These are phyloP conservation scores for Seladonia tumulorum DNA, from an alignment of 2,888 invertebrate species.

Conservation along the genomic window DNA sequence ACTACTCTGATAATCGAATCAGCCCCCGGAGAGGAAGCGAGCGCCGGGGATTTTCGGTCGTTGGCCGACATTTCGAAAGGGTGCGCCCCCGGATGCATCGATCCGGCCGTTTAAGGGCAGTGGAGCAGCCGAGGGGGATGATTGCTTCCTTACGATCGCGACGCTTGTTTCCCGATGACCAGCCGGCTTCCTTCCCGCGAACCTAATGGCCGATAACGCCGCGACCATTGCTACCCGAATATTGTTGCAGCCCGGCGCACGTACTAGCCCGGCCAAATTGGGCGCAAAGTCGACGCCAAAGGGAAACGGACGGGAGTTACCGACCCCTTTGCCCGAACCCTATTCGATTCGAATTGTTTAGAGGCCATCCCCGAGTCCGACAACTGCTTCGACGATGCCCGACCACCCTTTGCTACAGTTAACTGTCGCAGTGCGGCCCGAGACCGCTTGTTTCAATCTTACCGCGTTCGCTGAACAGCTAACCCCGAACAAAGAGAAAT, in stretches of 20 bases:
- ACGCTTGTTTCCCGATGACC: slow-evolving; percentile 55
- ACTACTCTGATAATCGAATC: slow-evolving; percentile 41
- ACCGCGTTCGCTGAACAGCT: background rate
- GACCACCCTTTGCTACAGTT: background rate
- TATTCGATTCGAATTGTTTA: background rate
- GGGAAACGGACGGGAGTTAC: background rate
- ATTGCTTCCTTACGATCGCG: slow-evolving; percentile 60
- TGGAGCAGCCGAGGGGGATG: slow-evolving; percentile 53
- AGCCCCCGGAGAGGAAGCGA: slow-evolving; percentile 12
- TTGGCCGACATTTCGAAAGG: slow-evolving; percentile 65
- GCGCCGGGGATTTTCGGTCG: slow-evolving; percentile 52
- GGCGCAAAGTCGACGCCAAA: slow-evolving; percentile 6
- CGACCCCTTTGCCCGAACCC: background rate
- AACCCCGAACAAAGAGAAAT: background rate
- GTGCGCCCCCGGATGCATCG: slow-evolving; percentile 54
- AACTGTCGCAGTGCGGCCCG: background rate
- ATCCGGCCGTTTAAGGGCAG: slow-evolving; percentile 60
- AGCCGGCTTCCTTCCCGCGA: slow-evolving; percentile 45
- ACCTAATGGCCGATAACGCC: slow-evolving; percentile 58
- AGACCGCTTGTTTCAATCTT: background rate
- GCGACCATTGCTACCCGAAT: slow-evolving; percentile 24
- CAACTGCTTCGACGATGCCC: background rate
- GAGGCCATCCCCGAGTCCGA: background rate
- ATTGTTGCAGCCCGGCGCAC: slow-evolving; percentile 35
- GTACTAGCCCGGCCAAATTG: slow-evolving; percentile 39